A percentile compares a stretch with the other conserved stretches of the same genome.
These are phyloP conservation scores for Tringa solitaria DNA, from an alignment of 2,113 vertebrate species.

Conservation along the genomic window DNA sequence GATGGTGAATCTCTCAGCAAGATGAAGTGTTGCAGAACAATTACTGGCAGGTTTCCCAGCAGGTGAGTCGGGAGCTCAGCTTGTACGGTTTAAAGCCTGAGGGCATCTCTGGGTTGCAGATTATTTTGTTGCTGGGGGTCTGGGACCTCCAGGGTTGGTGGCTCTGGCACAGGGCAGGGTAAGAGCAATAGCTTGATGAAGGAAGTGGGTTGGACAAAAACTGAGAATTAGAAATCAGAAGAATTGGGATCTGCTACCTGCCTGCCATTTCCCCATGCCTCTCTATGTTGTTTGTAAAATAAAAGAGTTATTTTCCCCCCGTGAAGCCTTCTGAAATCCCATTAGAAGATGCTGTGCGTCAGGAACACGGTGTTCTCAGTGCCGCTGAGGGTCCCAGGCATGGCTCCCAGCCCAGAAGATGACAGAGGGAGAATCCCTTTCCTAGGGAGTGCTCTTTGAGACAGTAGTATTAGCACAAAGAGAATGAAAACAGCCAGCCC, in stretches of 20 bases:
- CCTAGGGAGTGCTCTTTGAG: not conserved
- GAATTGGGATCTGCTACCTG: not conserved
- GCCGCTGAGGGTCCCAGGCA: not conserved
- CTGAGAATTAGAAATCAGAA: not conserved
- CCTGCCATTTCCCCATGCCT: not conserved
- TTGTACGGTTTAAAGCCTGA: not conserved
- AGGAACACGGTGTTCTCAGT: accelerated
- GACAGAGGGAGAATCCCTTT: not conserved
- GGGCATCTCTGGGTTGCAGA: not conserved
- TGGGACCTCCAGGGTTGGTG: not conserved
- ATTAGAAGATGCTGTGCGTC: not conserved
- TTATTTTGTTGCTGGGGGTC: not conserved
- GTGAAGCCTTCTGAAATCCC: not conserved
- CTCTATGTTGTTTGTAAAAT: not conserved
- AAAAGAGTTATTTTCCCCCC: not conserved
- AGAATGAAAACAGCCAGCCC: not conserved
- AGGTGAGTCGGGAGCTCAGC: not conserved
- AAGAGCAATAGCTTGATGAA: not conserved
- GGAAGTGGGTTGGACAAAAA: not conserved
- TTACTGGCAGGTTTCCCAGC: not conserved
- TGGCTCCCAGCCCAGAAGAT: not conserved
- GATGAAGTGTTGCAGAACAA: not conserved
- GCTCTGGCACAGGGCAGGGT: not conserved
- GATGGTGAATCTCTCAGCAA: not conserved
- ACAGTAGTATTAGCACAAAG: not conserved